Conservation (phyloP, 1,140 invertebrate genomes). For the Trichonephila inaurata region DNA sequence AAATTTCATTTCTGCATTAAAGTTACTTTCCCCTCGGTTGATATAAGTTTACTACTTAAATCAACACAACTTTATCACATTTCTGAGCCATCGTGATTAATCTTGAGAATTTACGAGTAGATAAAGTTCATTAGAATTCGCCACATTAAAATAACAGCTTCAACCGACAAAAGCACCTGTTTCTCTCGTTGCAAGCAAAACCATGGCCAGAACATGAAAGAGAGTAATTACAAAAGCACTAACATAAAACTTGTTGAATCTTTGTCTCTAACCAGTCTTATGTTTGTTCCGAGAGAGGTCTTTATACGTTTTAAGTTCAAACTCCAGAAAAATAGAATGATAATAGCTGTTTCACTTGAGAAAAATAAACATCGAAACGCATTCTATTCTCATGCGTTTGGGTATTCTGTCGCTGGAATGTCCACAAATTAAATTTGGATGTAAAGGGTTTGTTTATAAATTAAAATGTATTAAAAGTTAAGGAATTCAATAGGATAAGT, state of each 20-base stretch:
- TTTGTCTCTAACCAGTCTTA: not conserved
- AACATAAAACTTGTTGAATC: slow-evolving; percentile 22
- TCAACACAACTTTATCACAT: no score
- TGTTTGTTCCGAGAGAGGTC: not conserved
- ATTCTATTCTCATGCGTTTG: not conserved
- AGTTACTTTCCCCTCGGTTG: no score
- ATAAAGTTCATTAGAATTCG: not conserved
- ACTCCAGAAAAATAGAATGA: not conserved
- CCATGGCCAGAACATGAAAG: not conserved
- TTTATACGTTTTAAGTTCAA: not conserved
- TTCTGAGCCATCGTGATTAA: no score
- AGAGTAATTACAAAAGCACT: not conserved
- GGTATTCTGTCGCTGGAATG: not conserved
- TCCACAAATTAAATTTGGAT: not conserved
- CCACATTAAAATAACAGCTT: not conserved
- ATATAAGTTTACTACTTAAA: no score
- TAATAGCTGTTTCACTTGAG: not conserved
- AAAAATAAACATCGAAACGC: not conserved
- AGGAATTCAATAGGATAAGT: no score
- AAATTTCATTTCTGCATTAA: no score
- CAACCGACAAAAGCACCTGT: slow-evolving; percentile 16
- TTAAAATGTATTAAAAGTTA: no score
- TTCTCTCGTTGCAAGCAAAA: not conserved
- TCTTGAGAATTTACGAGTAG: not conserved
- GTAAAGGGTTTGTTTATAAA: not conserved